Base-by-base conservation (phyloP, 2,113 vertebrate genomes). In the Hemibagrus wyckioides region DNA sequence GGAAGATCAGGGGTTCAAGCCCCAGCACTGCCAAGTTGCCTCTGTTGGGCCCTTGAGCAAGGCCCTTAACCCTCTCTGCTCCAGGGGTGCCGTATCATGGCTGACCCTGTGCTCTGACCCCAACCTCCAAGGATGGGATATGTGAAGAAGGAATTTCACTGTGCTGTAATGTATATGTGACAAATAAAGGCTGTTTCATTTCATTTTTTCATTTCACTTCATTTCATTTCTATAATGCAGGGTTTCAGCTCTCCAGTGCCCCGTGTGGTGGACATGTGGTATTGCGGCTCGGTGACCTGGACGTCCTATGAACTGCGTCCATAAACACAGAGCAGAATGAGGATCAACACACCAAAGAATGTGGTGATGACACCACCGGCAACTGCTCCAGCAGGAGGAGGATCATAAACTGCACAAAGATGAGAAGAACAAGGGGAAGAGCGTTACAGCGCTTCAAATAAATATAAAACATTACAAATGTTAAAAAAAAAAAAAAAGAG, bases 381-480 rank as follows among this genome's bases (percentile, higher is more conserved):
- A 15, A 90, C 57, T 50, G 77, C 73, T 80, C 71, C 85, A 19
- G 85, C 36, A 80, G 82, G 57, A 2, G 89, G 89, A 75, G 89
- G 87, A 82, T 82, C 33, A 75, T 88, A 86, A 28, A 88, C 89
- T 90, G 87, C 48, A 88, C 30, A 80, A 75, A 11, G 54, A 80
- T 1, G 14, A 15, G 73, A 76, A 36, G 50, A 57, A 30, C 41
- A 54, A 83, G n/a, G 23, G 13, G 30, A 36, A 39, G 75, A 36
- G 77, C 0, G n/a, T 75, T 39, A 39, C 7, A 71, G 21, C 33
- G 19, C 10, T 69, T 0, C 39, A 4, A 39, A 44, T 5, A 73
- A 25, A 9, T 19, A 73, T 41, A 54, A 6, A 39, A 14, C 54
- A 25, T 41, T 10, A 41, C 33, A 71, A n/a, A n/a, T n/a, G n/a